Conservation (phyloP, 2,113 vertebrate genomes). For the Myotis lucifugus region DNA sequence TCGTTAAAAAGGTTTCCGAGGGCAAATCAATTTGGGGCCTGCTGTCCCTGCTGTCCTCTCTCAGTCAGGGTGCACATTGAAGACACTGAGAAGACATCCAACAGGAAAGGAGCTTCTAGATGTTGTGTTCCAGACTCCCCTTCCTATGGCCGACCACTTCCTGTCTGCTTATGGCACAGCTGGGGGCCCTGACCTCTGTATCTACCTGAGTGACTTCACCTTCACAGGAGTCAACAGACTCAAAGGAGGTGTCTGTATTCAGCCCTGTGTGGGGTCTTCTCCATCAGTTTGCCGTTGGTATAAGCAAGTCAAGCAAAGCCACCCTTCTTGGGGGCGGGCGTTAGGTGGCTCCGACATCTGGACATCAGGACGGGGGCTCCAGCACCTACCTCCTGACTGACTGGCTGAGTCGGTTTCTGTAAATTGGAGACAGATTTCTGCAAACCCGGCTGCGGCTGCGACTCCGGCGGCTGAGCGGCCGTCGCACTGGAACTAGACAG, state of each 20-base stretch:
- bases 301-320: not conserved
- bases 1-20: not conserved
- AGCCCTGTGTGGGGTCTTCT: not conserved
- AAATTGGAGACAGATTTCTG: slow-evolving; percentile 99
- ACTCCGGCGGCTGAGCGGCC: slow-evolving; percentile 97
- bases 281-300: not conserved
- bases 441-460: slow-evolving; percentile 97
- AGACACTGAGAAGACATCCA: not conserved
- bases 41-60: fast-evolving
- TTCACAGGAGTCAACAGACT: not conserved
- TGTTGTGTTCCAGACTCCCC: not conserved
- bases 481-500: slow-evolving; percentile 94
- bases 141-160: not conserved
- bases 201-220: not conserved
- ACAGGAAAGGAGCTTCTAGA: too few relatives aligned
- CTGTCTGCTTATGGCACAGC: fast-evolving
- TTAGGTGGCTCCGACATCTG: not conserved
- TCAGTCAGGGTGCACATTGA: fast-evolving
- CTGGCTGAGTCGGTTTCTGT: slow-evolving; percentile 95
- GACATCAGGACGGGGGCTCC: not conserved
- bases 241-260: not conserved
- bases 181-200: not conserved
- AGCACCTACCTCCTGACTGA: slow-evolving; percentile 94
- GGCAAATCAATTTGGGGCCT: too few relatives aligned
- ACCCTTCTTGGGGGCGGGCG: not conserved